These are phyloP conservation scores for Carpatolechia fugitivella DNA, from an alignment of 2,888 invertebrate genomes.

Conservation along the genomic window DNA sequence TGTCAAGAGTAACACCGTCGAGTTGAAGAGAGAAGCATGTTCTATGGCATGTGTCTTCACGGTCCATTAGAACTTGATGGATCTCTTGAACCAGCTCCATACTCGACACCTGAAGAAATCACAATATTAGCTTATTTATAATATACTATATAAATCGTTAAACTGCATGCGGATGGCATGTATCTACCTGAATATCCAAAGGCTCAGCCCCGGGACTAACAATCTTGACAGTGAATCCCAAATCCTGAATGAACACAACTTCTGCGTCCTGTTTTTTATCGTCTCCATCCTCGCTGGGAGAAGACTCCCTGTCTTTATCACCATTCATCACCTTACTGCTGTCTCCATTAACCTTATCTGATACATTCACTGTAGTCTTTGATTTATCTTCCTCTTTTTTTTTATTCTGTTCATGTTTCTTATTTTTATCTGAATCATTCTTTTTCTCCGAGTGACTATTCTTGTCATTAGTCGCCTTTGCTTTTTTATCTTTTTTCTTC, in stretches of 20 bases:
- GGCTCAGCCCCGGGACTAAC: constrained; percentile 94
- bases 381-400: constrained; percentile 43
- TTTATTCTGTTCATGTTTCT: constrained; percentile 41
- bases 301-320: constrained; percentile 65
- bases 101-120: constrained; percentile 88
- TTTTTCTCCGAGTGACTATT: constrained; percentile 52
- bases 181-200: constrained; percentile 90
- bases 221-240: constrained; percentile 96
- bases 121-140: background rate
- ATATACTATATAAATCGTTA: background rate
- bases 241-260: constrained; percentile 93
- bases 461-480: constrained; percentile 45
- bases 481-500: constrained; percentile 64
- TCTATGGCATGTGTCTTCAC: constrained; percentile 98
- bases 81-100: constrained; percentile 99
- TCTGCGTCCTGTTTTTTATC: constrained; percentile 84
- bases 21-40: constrained; percentile 98
- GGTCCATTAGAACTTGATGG: constrained; percentile 98
- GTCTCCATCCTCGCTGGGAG: constrained; percentile 74
- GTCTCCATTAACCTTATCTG: constrained; percentile 55
- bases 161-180: background rate
- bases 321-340: constrained; percentile 56
- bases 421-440: constrained; percentile 43
- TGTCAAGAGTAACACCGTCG: constrained; percentile 95
- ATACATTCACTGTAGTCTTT: constrained; percentile 38